Conservation (phyloP, 2,888 invertebrate species). For the Dugesia japonica region DNA sequence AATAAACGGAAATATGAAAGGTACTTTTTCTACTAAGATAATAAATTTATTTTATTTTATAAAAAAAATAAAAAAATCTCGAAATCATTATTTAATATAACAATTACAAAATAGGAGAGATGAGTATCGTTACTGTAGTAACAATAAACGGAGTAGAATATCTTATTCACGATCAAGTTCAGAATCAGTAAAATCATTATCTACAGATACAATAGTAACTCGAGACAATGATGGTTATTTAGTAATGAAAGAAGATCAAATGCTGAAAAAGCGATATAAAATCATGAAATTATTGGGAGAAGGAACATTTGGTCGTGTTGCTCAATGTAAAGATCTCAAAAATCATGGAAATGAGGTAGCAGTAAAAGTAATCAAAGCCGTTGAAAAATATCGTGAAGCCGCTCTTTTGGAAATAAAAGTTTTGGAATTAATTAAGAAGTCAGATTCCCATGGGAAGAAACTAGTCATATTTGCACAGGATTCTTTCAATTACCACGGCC, state of each 20-base stretch:
- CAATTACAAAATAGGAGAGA: constrained; percentile 3
- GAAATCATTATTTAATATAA: not conserved
- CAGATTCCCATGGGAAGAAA: constrained; percentile 60
- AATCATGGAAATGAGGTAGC: constrained; percentile 51
- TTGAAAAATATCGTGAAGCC: constrained; percentile 95
- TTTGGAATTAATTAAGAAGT: constrained; percentile 78
- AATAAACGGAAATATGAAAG: constrained; percentile 11
- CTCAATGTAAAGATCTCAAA: constrained; percentile 30
- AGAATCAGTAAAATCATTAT: not conserved
- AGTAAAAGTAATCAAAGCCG: constrained; percentile 95
- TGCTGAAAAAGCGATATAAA: constrained; percentile 28
- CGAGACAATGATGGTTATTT: constrained; percentile 30
- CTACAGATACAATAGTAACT: not conserved
- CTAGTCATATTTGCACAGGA: constrained; percentile 80
- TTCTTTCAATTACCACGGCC: constrained; percentile 93
- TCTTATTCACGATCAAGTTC: not conserved
- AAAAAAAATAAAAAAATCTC: not conserved
- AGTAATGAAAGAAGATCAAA: constrained; percentile 29
- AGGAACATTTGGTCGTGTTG: constrained; percentile 35
- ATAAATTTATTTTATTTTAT: no score
- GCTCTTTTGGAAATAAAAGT: constrained; percentile 97
- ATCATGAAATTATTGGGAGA: constrained; percentile 33
- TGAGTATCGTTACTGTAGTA: constrained; percentile 13
- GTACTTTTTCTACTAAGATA: not conserved
- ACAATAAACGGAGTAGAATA: not conserved